Conservation (phyloP, 2,888 invertebrate genomes). For the Meloe dianella region DNA sequence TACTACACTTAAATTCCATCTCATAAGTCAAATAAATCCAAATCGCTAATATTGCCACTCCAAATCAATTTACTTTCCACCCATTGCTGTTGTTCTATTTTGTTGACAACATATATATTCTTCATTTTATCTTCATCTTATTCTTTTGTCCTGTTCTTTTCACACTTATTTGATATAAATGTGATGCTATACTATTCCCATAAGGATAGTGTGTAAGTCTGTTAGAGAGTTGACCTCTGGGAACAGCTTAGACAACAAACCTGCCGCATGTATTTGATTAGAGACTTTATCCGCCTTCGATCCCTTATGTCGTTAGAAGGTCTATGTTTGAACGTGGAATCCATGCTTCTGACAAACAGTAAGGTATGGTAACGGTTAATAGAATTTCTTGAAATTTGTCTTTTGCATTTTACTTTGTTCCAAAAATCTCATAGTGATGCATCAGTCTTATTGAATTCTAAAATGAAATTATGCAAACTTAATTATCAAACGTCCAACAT, state of each 20-base stretch:
- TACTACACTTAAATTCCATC: slow-evolving; percentile 17
- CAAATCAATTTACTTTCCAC: background rate
- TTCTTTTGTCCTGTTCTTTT: background rate
- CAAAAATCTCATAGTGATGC: background rate
- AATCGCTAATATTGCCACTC: background rate
- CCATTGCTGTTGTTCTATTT: background rate
- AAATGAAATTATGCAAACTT: too few species aligned
- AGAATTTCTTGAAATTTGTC: too few species aligned
- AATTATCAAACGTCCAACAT: too few species aligned
- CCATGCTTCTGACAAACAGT: slow-evolving; percentile 32
- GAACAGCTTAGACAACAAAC: slow-evolving; percentile 52
- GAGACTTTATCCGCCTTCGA: slow-evolving; percentile 50
- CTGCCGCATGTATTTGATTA: slow-evolving; percentile 54
- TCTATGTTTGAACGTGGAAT: slow-evolving; percentile 35
- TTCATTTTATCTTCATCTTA: background rate
- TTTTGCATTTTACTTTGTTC: background rate
- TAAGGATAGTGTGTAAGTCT: slow-evolving; percentile 45
- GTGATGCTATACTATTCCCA: slow-evolving; percentile 32
- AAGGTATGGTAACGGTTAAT: background rate
- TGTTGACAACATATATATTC: background rate
- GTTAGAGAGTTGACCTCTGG: slow-evolving; percentile 46
- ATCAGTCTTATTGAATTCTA: too few species aligned
- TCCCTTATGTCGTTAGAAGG: slow-evolving; percentile 55
- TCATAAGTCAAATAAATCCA: slow-evolving; percentile 7
- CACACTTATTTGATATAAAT: slow-evolving; percentile 17